These are phyloP conservation scores for Meriones unguiculatus DNA, from an alignment of 2,113 vertebrate species.

Conservation along the genomic window DNA sequence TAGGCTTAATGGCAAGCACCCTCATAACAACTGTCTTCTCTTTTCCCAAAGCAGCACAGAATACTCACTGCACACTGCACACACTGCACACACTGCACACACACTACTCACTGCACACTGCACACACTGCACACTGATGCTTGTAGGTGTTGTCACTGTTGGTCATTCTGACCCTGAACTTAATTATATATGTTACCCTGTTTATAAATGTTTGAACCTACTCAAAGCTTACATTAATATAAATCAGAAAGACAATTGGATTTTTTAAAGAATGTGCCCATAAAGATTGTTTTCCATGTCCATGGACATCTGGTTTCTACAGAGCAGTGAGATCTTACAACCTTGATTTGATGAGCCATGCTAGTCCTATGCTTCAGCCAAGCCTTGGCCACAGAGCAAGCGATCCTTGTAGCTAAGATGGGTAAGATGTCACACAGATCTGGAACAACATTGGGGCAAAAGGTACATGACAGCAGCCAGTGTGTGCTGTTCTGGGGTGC, in stretches of 20 bases:
- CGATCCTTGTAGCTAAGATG: neutral
- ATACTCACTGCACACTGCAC: neutral
- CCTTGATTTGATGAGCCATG: neutral
- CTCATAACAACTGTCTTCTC: neutral
- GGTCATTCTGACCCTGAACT: neutral
- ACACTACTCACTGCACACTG: too few relatives aligned
- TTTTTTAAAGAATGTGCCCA: neutral
- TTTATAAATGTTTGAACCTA: neutral
- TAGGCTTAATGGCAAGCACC: neutral
- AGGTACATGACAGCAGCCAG: accelerated
- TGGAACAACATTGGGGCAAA: accelerated
- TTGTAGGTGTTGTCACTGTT: neutral
- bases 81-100: too few relatives aligned
- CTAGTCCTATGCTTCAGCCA: neutral
- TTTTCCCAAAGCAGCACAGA: neutral
- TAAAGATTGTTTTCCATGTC: neutral
- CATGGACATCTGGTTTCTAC: neutral
- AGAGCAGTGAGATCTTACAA: neutral
- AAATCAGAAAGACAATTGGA: neutral
- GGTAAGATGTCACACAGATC: neutral
- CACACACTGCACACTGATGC: neutral
- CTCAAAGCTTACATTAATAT: neutral
- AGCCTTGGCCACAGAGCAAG: neutral
- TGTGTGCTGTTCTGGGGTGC: neutral
- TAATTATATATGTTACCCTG: neutral